Evolutionary conservation across 2,888 invertebrate species (phyloP).

Genomic region (Tupiocoris notatus): DNA sequence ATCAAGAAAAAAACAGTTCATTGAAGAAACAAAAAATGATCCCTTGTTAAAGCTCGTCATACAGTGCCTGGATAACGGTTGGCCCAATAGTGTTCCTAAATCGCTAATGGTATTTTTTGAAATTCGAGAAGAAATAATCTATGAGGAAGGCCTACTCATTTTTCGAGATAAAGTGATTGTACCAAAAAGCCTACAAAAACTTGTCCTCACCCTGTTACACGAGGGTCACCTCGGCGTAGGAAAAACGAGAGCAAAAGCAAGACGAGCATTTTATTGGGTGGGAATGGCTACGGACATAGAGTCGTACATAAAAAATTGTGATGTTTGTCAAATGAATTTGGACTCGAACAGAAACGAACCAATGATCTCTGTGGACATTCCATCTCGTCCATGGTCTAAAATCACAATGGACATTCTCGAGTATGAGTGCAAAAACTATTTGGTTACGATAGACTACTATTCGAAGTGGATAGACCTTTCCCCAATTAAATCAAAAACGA

Average conservation of each 20-base stretch:
- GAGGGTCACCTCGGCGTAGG: no score
- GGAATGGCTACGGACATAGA: conserved; percentile 37
- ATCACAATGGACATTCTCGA: conserved; percentile 43
- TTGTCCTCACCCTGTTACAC: no score
- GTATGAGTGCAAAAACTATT: conserved; percentile 25
- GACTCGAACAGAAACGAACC: conserved; percentile 37
- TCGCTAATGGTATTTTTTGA: no score
- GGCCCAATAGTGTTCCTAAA: no score
- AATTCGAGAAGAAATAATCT: no score
- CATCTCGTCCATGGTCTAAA: conserved; percentile 35
- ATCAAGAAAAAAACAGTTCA: neutral
- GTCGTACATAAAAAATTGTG: conserved; percentile 40
- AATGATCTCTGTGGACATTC: conserved; percentile 26
- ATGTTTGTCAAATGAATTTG: conserved; percentile 16
- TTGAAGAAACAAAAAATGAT: neutral
- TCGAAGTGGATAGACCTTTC: conserved; percentile 43
- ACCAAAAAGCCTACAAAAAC: conserved; percentile 32
- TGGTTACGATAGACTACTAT: conserved; percentile 42
- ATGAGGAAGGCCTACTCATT: no score
- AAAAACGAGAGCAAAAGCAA: conserved; percentile 43
- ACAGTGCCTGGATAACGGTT: no score
- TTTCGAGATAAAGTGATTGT: conserved; percentile 30
- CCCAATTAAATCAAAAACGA: neutral
- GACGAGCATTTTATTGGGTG: conserved; percentile 44
- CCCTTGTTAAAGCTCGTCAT: neutral